Evolutionary conservation across 2,888 invertebrate species (phyloP).

Genomic region (Drosophila lacicola): DNA sequence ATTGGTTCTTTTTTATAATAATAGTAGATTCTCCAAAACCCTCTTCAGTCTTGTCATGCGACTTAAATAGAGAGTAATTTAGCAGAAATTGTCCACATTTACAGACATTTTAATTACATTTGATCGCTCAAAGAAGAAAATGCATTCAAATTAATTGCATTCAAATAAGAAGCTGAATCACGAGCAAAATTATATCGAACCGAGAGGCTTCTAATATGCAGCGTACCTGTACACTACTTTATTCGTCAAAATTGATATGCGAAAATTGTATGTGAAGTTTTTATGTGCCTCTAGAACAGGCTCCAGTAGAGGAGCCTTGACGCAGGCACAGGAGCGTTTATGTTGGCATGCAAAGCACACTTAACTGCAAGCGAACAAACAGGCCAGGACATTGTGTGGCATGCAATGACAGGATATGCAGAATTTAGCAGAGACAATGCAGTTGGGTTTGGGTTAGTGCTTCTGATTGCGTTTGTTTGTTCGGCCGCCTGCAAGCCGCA

Average conservation of each 20-base stretch:
- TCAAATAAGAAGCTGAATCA: background rate
- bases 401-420: slow-evolving; percentile 53
- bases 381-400: slow-evolving; percentile 38
- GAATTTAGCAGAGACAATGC: slow-evolving; percentile 57
- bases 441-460: slow-evolving; percentile 8
- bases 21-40: too few relatives aligned
- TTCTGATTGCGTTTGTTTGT: slow-evolving; percentile 37
- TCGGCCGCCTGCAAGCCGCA: slow-evolving; percentile 50
- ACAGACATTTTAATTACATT: too few relatives aligned
- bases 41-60: too few relatives aligned
- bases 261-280: slow-evolving; percentile 77
- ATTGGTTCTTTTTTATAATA: too few relatives aligned
- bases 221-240: slow-evolving; percentile 53
- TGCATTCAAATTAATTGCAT: background rate
- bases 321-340: slow-evolving; percentile 9
- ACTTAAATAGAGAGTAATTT: too few relatives aligned
- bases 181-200: too few relatives aligned
- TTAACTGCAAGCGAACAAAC: slow-evolving; percentile 41
- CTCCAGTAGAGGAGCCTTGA: background rate
- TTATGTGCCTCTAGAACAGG: slow-evolving; percentile 73
- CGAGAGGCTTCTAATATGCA: slow-evolving; percentile 3
- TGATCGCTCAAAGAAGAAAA: too few relatives aligned
- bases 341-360: slow-evolving; percentile 34
- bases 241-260: slow-evolving; percentile 67
- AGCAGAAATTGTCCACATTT: too few relatives aligned